Evolutionary conservation across 2,797 vertebrate genomes (phyloP), one percentile per base, ranked within the genome.

Genomic region (Cirrhinus molitorella): DNA sequence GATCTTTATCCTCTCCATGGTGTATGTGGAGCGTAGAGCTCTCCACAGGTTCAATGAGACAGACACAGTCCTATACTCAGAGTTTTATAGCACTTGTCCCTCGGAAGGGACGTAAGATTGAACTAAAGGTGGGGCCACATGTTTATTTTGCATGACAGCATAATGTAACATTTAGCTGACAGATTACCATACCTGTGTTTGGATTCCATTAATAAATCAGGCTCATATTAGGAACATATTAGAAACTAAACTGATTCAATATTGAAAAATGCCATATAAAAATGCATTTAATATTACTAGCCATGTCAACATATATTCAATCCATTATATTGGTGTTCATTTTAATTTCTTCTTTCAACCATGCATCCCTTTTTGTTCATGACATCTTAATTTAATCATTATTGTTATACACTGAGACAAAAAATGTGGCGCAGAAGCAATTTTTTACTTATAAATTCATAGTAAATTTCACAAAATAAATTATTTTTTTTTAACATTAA

Each of bases 1-100:
- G 21, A 87, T 65, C 80, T 84, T 71, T 70, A 16, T n/a, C 16
- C 90, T 90, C 87, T 91, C 92, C 94, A 94, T 95, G 85, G 67
- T 88, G 89, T 37, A 85, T 87, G 89, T 80, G 72, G 86, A 86
- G 84, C 45, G 86, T 83, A 63, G 85, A 84, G 75, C n/a, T 57
- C 76, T 47, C 31, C 81, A 86, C 89, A 74, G 83, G 67, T 85
- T 66, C 47, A 63, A 19, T 92, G 88, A 89, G 79, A 88, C 31
- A 28, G 28, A 45, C 10, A 53, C 3, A 47, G 9, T 40, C 21
- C 34, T 72, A 7, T 70, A 49, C 25, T 65, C 68, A 55, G 53
- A 78, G 77, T 70, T 88, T 87, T 91, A 91, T 91, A 90, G 83
- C 28, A 23, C 73, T 16, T 37, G 47, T 40, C 67, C 59, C 57